A percentile compares a stretch with the other conserved stretches of the same genome.
phyloP scores from a whole-genome alignment of 2,888 invertebrate genomes.

The Acleris laterana region DNA sequence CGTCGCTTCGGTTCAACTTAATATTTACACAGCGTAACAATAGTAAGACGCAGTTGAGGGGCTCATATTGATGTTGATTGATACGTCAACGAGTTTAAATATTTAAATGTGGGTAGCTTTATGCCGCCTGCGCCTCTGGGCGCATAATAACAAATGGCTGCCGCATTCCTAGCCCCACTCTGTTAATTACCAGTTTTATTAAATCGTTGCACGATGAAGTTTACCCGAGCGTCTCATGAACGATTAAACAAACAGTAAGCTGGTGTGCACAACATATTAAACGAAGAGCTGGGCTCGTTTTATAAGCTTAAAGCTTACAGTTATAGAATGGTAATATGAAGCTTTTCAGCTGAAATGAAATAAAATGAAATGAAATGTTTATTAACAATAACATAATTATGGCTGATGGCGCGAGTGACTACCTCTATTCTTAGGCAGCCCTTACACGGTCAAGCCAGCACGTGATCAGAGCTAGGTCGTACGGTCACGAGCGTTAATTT shows the following conservation, averaged over 20 bases:
- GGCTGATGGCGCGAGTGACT: no score
- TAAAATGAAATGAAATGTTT: no score
- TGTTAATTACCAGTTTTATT: conserved; percentile 61
- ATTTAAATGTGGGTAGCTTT: conserved; percentile 71
- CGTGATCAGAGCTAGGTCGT: no score
- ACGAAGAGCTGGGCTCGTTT: conserved; percentile 17
- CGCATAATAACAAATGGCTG: conserved; percentile 70
- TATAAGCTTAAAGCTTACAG: conserved; percentile 12
- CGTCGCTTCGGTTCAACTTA: conserved; percentile 44
- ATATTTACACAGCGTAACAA: conserved; percentile 50
- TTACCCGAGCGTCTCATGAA: conserved; percentile 34
- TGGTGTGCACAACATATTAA: conserved; percentile 22
- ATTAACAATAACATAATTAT: no score
- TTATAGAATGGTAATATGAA: neutral
- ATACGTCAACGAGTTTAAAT: conserved; percentile 64
- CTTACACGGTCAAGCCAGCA: no score
- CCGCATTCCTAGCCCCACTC: conserved; percentile 73
- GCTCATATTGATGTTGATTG: conserved; percentile 63
- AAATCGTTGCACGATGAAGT: conserved; percentile 40
- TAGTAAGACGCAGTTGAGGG: conserved; percentile 45
- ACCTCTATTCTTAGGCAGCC: no score
- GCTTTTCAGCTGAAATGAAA: no score
- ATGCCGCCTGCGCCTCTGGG: conserved; percentile 64
- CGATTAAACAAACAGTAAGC: conserved; percentile 34
- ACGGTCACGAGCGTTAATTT: no score